Evolutionary conservation across 2,113 vertebrate genomes (phyloP), one percentile per base, ranked within the genome.

Genomic region (Pyxicephalus adspersus): DNA sequence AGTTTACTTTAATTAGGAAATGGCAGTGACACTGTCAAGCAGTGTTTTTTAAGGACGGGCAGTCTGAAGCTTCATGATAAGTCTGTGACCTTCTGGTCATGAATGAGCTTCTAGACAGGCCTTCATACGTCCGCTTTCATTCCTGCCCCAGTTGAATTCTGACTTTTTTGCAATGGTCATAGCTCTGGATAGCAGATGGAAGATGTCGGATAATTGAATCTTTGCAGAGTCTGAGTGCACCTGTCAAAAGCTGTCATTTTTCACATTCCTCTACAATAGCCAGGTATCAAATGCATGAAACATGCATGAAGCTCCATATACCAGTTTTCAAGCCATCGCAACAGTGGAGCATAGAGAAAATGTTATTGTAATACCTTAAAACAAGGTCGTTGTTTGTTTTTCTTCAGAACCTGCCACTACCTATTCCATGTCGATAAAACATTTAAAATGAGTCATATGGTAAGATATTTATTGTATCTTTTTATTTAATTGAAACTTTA

Each of bases 171-270:
- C 34, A 72, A 63, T 64, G 57, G 45, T 64, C 45, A 68, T 72
- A 51, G 68, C 68, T 6, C 29, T 81, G 25, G 64, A 81, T 64
- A 73, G 78, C 64, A 22, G 50, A 72, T 19, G 45, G 31, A 81
- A 73, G 50, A 18, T 54, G 45, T 8, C 64, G 64, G 78, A 81
- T 81, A 81, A 81, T 81, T 81, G 68, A 81, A 81, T 81, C 78
- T 81, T 81, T 60, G 64, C 67, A 73, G 50, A 78, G 57, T 72
- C 68, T 64, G 78, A 81, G 68, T 28, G 58, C 38, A 9, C 20
- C 68, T 73, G 68, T 73, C 45, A 72, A 26, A 16, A 73, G 68
- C 70, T 81, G 78, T 81, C 68, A 81, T 81, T 71, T 50, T 71
- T 64, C 54, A 73, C 63, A 81, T 73, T 81, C 28, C 26, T 72